Evolutionary conservation across 2,888 invertebrate genomes (phyloP).

Genomic region (Eretmocerus hayati): DNA sequence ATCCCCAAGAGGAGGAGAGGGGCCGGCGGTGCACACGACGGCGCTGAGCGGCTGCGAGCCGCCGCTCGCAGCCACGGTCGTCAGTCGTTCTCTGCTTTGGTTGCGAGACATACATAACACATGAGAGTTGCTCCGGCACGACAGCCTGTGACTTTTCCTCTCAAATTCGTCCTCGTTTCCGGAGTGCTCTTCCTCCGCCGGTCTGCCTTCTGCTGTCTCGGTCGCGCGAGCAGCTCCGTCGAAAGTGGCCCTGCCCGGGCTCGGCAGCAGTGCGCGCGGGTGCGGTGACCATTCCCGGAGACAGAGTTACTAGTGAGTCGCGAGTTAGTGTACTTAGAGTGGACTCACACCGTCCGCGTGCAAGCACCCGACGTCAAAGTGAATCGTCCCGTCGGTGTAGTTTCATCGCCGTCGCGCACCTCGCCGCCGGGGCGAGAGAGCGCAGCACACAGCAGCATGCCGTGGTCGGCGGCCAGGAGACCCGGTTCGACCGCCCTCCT

Average conservation of each 20-base stretch:
- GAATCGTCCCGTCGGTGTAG: background rate
- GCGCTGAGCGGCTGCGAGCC: conserved; percentile 26
- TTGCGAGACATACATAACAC: conserved; percentile 57
- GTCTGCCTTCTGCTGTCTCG: background rate
- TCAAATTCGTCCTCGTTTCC: background rate
- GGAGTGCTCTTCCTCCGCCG: background rate
- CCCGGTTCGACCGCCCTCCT: too few species aligned
- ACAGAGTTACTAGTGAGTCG: background rate
- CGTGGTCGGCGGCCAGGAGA: background rate
- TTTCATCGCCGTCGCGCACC: background rate
- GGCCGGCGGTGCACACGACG: background rate
- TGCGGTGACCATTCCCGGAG: background rate
- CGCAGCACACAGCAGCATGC: background rate
- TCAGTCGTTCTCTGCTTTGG: conserved; percentile 50
- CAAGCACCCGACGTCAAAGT: background rate
- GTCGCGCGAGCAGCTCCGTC: background rate
- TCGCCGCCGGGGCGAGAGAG: background rate
- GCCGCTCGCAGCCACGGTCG: conserved; percentile 30
- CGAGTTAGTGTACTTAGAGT: background rate
- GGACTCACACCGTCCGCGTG: too few species aligned
- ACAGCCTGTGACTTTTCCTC: conserved; percentile 8
- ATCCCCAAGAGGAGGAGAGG: conserved; percentile 19
- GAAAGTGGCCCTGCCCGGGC: background rate
- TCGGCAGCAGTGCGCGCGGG: background rate
- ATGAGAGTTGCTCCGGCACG: conserved; percentile 48